These are phyloP conservation scores for Microtus richardsoni DNA, from an alignment of 2,113 vertebrate genomes.

Conservation along the genomic window DNA sequence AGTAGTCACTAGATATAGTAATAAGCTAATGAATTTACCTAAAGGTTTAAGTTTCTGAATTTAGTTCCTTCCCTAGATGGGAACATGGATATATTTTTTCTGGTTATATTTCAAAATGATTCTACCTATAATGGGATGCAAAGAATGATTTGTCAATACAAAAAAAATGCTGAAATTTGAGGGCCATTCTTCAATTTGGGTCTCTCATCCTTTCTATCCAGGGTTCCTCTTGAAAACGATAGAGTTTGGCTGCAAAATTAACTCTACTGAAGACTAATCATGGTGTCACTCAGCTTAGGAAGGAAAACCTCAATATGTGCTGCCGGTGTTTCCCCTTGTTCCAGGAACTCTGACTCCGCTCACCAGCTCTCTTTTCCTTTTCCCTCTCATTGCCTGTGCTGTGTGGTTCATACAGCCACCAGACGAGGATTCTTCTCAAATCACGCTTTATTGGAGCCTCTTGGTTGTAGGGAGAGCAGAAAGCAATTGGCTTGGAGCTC, in stretches of 20 bases:
- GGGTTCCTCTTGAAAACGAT: background rate
- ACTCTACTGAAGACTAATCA: background rate
- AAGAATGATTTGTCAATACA: background rate
- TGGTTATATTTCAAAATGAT: constrained; percentile 23
- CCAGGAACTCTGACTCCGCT: background rate
- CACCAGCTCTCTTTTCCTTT: background rate
- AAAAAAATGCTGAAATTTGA: background rate
- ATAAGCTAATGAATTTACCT: background rate
- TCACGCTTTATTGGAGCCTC: too few relatives aligned
- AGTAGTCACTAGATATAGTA: background rate
- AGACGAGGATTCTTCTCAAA: too few relatives aligned
- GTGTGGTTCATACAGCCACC: background rate
- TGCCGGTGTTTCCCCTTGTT: background rate
- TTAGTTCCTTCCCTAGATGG: background rate
- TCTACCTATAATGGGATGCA: background rate
- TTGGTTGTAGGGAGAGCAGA: too few relatives aligned
- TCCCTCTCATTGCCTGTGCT: background rate
- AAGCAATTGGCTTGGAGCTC: too few relatives aligned
- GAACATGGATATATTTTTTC: background rate
- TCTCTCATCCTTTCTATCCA: background rate
- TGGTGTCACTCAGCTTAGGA: background rate
- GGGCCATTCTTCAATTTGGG: background rate
- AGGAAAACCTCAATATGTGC: background rate
- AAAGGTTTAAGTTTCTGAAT: background rate
- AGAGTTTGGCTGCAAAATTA: background rate